A percentile compares a stretch with the other conserved stretches of the same genome.
These are phyloP conservation scores for Onychostoma macrolepis DNA, from an alignment of 2,113 vertebrate genomes.

Conservation along the genomic window DNA sequence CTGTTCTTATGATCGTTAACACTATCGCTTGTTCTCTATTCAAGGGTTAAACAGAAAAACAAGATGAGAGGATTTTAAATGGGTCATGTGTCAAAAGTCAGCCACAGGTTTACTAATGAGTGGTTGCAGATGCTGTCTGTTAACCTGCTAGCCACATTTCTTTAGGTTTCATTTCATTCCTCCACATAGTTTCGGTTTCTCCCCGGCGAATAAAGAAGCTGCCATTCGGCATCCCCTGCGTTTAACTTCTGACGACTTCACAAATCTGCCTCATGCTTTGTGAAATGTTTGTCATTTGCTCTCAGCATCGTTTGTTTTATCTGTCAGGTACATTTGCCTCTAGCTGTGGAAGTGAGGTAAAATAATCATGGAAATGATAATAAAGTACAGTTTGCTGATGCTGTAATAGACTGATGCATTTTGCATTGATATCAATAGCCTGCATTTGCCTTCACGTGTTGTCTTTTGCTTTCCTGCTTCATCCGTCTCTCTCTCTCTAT, in stretches of 20 bases:
- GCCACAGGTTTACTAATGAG: not conserved
- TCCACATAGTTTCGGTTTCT: constrained; percentile 22
- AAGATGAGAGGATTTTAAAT: not conserved
- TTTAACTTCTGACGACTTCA: not conserved
- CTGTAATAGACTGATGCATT: not conserved
- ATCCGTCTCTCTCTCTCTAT: constrained; percentile 29
- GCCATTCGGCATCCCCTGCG: not conserved
- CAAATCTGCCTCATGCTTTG: not conserved
- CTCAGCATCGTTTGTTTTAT: not conserved
- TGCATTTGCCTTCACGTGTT: not conserved
- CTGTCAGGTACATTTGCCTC: constrained; percentile 1
- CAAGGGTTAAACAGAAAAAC: not conserved
- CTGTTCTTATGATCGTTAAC: not conserved
- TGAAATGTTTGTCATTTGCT: not conserved
- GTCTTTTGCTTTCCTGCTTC: not conserved
- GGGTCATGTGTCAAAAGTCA: not conserved
- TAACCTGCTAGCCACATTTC: not conserved
- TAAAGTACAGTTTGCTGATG: not conserved
- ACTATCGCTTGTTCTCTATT: not conserved
- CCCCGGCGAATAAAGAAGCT: not conserved
- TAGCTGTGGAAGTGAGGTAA: not conserved
- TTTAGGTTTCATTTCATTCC: constrained; percentile 10
- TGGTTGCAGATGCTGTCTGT: constrained; percentile 1
- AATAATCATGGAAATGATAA: not conserved
- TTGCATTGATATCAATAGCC: constrained; percentile 2